Percentiles rank a stretch among this genome's conserved stretches.
These are phyloP conservation scores for Romanogobio albipinnatus DNA, from an alignment of 2,113 vertebrate species.

Conservation along the genomic window DNA sequence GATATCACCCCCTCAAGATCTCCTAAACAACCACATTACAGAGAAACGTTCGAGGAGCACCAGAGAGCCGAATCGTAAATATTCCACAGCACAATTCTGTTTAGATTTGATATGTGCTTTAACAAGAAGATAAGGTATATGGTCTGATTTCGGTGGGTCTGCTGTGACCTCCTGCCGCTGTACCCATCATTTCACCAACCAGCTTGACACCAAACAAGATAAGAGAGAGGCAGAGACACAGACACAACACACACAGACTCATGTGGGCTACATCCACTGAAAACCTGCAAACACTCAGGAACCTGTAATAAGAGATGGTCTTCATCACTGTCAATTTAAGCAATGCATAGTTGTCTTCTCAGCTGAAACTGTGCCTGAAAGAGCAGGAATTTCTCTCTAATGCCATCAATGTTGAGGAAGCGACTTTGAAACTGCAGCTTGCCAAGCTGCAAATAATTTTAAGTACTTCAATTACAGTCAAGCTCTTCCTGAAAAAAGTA, in stretches of 20 bases:
- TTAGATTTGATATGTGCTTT: slow-evolving; percentile 66
- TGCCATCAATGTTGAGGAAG: slow-evolving; percentile 17
- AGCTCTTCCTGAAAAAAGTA: not conserved
- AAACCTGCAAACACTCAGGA: slow-evolving; percentile 30
- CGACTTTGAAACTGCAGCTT: not conserved
- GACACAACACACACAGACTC: slow-evolving; percentile 60
- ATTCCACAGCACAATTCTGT: slow-evolving; percentile 66
- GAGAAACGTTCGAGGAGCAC: slow-evolving; percentile 43
- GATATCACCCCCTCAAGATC: slow-evolving; percentile 41
- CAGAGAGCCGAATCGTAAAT: slow-evolving; percentile 66
- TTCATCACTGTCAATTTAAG: slow-evolving; percentile 43
- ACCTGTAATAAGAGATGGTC: slow-evolving; percentile 32
- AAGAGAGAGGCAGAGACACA: slow-evolving; percentile 69
- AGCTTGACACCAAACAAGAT: slow-evolving; percentile 66
- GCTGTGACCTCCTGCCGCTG: slow-evolving; percentile 62
- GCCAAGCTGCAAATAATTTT: slow-evolving; percentile 5
- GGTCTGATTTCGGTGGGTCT: slow-evolving; percentile 57
- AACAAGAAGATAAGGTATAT: slow-evolving; percentile 65
- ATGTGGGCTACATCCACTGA: slow-evolving; percentile 59
- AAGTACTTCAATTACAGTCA: slow-evolving; percentile 2
- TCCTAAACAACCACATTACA: slow-evolving; percentile 65
- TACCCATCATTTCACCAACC: slow-evolving; percentile 66
- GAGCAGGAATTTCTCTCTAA: slow-evolving; percentile 11
- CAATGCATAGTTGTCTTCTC: slow-evolving; percentile 23
- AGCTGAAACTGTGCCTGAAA: slow-evolving; percentile 11